phyloP scores from a whole-genome alignment of 2,888 invertebrate species.

The Steromphala cineraria region DNA sequence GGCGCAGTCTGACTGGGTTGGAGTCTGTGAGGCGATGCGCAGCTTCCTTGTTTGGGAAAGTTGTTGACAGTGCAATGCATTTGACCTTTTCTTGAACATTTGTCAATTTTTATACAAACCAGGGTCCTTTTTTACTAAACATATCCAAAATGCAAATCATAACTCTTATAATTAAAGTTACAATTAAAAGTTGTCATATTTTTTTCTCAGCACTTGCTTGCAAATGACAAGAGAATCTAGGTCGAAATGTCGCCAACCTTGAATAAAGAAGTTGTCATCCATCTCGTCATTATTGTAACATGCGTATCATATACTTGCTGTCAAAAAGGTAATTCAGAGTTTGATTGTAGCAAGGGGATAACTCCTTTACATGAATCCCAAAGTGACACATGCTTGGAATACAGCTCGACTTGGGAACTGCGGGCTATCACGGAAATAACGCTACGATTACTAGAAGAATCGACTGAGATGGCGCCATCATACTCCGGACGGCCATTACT shows the following conservation, averaged over 20 bases:
- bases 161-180: no score
- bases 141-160: no score
- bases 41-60: background rate
- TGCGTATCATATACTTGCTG: no score
- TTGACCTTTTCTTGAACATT: background rate
- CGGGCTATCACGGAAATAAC: background rate
- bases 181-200: no score
- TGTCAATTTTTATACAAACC: background rate
- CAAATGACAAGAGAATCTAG: no score
- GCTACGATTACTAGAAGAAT: background rate
- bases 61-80: background rate
- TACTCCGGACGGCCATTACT: constrained; percentile 8
- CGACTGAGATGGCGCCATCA: constrained; percentile 19
- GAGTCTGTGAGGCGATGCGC: background rate
- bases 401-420: background rate
- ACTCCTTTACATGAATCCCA: background rate
- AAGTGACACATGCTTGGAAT: background rate
- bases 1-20: background rate
- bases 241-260: no score
- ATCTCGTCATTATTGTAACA: no score
- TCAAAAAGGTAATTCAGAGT: no score
- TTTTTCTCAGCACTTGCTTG: no score
- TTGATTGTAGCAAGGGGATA: background rate
- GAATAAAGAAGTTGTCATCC: no score
- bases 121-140: no score